Percentiles rank a stretch among this genome's conserved stretches.
phyloP scores from a whole-genome alignment of 1,140 invertebrate genomes.

The Lutraria rhynchaena region DNA sequence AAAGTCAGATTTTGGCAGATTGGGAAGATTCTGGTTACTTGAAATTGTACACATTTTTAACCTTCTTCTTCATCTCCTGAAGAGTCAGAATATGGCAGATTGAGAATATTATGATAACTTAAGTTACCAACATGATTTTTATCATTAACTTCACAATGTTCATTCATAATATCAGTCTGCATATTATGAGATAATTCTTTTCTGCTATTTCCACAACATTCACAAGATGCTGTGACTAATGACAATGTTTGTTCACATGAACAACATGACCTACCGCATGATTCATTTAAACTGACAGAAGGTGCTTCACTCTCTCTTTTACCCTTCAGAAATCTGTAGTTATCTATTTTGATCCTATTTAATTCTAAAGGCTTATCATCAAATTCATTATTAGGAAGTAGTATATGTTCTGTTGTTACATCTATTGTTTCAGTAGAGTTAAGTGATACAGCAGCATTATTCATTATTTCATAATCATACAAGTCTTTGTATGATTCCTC shows the following conservation, averaged over 20 bases:
- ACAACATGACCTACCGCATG: too few relatives aligned
- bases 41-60: too few relatives aligned
- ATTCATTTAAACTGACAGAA: neutral
- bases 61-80: constrained; percentile 38
- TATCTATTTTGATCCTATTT: constrained; percentile 12
- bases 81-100: constrained; percentile 52
- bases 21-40: too few relatives aligned
- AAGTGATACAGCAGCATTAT: neutral
- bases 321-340: neutral
- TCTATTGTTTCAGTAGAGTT: too few relatives aligned
- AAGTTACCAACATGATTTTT: neutral
- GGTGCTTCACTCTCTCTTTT: neutral
- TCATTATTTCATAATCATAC: constrained; percentile 12
- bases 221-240: too few relatives aligned
- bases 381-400: neutral
- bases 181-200: neutral
- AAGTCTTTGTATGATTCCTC: constrained; percentile 3
- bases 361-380: constrained; percentile 6
- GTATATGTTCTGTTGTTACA: too few relatives aligned
- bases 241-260: too few relatives aligned
- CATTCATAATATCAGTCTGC: neutral
- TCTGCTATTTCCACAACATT: neutral
- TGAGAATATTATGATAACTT: neutral
- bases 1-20: too few relatives aligned
- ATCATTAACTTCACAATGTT: neutral